These are phyloP conservation scores for Avahi laniger DNA, from an alignment of 2,797 vertebrate genomes.

Conservation along the genomic window DNA sequence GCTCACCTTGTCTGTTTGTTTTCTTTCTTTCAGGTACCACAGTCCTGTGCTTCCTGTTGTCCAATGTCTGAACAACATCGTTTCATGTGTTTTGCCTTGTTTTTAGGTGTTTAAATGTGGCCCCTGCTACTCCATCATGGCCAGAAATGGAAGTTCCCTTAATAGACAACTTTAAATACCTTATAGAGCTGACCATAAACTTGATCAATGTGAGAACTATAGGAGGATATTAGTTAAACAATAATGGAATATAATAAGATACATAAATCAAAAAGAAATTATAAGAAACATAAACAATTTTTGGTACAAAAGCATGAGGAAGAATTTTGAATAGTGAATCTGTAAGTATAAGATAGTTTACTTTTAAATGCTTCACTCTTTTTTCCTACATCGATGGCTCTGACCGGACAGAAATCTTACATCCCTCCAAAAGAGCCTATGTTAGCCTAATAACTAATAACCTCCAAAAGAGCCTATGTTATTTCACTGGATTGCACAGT, in stretches of 20 bases:
- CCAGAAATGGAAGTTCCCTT: background rate
- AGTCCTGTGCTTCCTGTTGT: background rate
- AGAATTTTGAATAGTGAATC: background rate
- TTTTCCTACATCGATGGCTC: background rate
- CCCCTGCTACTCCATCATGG: background rate
- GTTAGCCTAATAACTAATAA: no score
- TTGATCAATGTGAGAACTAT: background rate
- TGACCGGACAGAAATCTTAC: background rate
- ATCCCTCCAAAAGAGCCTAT: background rate
- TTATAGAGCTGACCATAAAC: background rate
- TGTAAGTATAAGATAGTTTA: background rate
- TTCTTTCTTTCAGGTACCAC: background rate
- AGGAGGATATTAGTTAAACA: background rate
- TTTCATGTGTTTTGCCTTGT: background rate
- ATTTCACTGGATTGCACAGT: no score
- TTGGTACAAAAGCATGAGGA: background rate
- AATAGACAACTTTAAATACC: background rate
- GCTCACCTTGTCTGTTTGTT: background rate
- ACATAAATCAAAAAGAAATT: background rate
- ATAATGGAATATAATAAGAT: background rate
- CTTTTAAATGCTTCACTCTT: background rate
- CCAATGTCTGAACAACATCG: background rate
- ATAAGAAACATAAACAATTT: slow-evolving; percentile 6
- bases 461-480: background rate
- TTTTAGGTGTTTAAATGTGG: background rate